These are phyloP conservation scores for Pollicipes pollicipes DNA, from an alignment of 1,140 invertebrate species.

Conservation along the genomic window DNA sequence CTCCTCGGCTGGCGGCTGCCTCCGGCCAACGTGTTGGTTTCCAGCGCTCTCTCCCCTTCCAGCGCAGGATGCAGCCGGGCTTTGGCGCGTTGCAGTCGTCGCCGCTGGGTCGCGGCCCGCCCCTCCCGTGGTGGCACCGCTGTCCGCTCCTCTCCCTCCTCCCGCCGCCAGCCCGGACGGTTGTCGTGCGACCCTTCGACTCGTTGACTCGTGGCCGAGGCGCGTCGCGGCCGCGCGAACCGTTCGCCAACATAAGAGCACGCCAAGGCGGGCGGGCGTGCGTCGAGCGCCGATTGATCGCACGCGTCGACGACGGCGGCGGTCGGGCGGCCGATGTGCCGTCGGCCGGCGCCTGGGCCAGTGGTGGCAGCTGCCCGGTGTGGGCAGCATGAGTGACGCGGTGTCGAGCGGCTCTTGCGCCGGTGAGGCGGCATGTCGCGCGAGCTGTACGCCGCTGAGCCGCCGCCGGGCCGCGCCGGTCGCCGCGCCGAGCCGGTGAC, in stretches of 20 bases:
- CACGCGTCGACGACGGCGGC: slow-evolving; percentile 11
- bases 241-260: background rate
- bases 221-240: no score
- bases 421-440: slow-evolving; percentile 41
- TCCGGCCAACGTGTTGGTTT: background rate
- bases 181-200: no score
- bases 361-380: background rate
- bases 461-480: no score
- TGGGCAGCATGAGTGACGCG: background rate
- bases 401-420: background rate
- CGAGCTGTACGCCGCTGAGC: slow-evolving; percentile 42
- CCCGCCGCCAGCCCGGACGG: no score
- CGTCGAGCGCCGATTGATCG: slow-evolving; percentile 1
- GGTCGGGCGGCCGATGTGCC: slow-evolving; percentile 12
- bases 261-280: background rate
- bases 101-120: background rate
- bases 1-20: no score
- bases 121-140: no score
- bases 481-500: background rate
- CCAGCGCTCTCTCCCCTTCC: background rate
- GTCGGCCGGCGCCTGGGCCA: background rate
- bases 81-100: background rate
- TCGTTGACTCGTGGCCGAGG: no score
- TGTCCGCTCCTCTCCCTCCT: no score
- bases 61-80: background rate